These are phyloP conservation scores for Halcyon badia DNA, from an alignment of 2,797 vertebrate species.

Conservation along the genomic window DNA sequence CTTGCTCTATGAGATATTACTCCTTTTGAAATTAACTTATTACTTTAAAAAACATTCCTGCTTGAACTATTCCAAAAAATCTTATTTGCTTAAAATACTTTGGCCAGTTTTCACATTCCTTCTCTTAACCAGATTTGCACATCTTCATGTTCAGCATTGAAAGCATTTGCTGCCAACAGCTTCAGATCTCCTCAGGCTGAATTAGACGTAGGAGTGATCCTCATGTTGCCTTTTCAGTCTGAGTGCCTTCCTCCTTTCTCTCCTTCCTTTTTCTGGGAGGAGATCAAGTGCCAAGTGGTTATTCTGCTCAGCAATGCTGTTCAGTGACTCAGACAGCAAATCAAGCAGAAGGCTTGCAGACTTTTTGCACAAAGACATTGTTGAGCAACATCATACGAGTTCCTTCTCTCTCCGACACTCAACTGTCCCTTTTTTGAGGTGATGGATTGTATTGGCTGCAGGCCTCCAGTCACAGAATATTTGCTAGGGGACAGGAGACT, in stretches of 20 bases:
- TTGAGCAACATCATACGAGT: not conserved
- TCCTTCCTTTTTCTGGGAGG: not conserved
- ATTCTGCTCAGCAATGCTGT: not conserved
- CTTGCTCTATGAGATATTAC: not conserved
- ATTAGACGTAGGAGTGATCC: not conserved
- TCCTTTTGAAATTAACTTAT: not conserved
- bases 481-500: not conserved
- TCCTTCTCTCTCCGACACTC: not conserved
- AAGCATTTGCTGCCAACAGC: not conserved
- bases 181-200: not conserved
- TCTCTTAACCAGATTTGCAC: not conserved
- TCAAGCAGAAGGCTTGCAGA: not conserved
- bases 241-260: not conserved
- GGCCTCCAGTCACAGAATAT: not conserved
- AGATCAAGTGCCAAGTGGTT: not conserved
- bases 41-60: not conserved
- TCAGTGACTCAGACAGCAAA: not conserved
- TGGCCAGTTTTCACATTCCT: not conserved
- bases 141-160: not conserved
- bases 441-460: not conserved
- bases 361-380: not conserved
- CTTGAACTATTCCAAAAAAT: not conserved
- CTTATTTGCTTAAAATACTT: not conserved
- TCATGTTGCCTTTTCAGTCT: not conserved
- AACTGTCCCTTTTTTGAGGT: not conserved